phyloP scores from a whole-genome alignment of 2,113 vertebrate species.

The Jaculus jaculus region DNA sequence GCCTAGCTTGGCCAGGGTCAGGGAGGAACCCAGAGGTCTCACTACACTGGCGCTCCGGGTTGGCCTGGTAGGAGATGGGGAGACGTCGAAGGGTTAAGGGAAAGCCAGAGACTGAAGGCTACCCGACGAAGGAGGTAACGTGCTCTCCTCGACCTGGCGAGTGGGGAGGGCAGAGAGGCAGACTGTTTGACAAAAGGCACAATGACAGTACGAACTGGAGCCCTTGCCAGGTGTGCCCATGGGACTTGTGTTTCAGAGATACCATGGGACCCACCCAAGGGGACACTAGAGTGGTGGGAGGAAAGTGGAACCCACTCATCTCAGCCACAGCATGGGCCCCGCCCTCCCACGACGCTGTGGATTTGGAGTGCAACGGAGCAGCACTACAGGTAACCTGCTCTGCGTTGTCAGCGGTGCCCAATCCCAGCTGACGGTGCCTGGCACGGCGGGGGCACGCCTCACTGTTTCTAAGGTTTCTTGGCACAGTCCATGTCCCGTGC shows the following conservation, averaged over 20 bases:
- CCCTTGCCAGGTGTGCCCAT: neutral
- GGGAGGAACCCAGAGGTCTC: neutral
- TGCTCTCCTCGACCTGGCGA: neutral
- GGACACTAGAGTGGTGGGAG: neutral
- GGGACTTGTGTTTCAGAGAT: neutral
- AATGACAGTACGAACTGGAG: neutral
- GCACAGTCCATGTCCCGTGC: neutral
- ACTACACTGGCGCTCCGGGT: neutral
- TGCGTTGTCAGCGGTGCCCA: neutral
- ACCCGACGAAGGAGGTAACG: neutral
- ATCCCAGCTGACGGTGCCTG: neutral
- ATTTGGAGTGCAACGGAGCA: neutral
- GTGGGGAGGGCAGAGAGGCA: neutral
- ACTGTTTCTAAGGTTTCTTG: too few relatives aligned
- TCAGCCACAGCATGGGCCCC: neutral
- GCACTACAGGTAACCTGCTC: neutral
- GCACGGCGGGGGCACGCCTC: neutral
- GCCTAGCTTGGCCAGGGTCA: neutral
- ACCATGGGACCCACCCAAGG: neutral
- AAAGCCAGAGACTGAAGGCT: neutral
- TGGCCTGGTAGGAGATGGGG: neutral
- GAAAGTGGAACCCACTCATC: fast-evolving
- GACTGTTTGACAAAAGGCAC: neutral
- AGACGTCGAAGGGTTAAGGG: neutral
- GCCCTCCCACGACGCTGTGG: neutral